These are phyloP conservation scores for Cheumatopsyche charites DNA, from an alignment of 1,140 invertebrate species.

Conservation along the genomic window DNA sequence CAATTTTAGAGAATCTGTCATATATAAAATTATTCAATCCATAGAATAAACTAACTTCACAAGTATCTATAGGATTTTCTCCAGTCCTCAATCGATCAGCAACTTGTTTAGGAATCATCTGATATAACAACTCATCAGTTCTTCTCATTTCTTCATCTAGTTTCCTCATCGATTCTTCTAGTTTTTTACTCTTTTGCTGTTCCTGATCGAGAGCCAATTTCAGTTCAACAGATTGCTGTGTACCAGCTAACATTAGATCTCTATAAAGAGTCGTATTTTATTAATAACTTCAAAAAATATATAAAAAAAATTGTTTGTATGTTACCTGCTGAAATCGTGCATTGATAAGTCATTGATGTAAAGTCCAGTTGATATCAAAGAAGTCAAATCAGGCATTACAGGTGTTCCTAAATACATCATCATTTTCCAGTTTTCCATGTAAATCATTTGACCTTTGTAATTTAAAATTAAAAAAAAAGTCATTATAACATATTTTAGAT, in stretches of 20 bases:
- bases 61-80: conserved; percentile 93
- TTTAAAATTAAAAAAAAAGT: conserved; percentile 43
- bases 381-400: conserved; percentile 91
- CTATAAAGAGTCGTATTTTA: too few relatives aligned
- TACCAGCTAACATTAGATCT: conserved; percentile 94
- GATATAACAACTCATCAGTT: conserved; percentile 94
- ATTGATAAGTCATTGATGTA: conserved; percentile 98
- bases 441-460: conserved; percentile 98
- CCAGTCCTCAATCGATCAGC: conserved; percentile 90
- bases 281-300: neutral
- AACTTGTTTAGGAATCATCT: conserved; percentile 98
- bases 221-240: conserved; percentile 95
- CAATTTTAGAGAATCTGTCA: neutral
- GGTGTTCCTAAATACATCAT: conserved; percentile 96
- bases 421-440: conserved; percentile 96
- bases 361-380: conserved; percentile 85
- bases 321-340: conserved; percentile 96
- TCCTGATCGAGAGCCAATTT: conserved; percentile 96
- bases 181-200: conserved; percentile 93
- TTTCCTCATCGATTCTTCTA: conserved; percentile 96
- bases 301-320: too few relatives aligned
- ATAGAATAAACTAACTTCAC: conserved; percentile 72
- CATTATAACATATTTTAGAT: too few relatives aligned
- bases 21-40: conserved; percentile 5
- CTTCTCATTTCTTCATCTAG: conserved; percentile 94